Percentiles rank a stretch among this genome's conserved stretches.
phyloP scores from a whole-genome alignment of 64 coral and sea anemone genomes.

The Stylophora pistillata region DNA sequence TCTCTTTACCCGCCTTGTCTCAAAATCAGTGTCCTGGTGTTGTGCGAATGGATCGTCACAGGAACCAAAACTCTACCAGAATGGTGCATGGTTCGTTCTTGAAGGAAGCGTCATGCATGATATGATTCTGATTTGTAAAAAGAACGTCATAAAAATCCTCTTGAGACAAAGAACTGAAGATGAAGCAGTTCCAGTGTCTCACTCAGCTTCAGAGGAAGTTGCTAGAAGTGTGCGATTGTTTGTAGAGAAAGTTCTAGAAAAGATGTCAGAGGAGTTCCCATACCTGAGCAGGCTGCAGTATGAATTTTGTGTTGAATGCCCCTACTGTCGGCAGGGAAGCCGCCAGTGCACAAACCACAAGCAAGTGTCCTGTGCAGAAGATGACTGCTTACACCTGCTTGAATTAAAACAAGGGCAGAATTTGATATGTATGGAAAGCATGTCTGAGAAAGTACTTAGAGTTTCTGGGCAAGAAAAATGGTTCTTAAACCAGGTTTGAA shows the following conservation, averaged over 20 bases:
- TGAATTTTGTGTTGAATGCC: neutral
- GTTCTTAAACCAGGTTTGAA: no score
- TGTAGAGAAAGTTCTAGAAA: neutral
- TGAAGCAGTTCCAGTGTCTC: neutral
- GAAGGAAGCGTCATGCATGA: neutral
- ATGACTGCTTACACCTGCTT: no score
- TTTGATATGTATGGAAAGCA: no score
- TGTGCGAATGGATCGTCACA: neutral
- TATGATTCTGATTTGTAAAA: neutral
- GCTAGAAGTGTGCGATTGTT: neutral
- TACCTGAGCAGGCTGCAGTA: neutral
- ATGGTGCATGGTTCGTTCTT: neutral
- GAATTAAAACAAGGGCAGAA: no score
- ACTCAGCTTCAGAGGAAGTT: neutral
- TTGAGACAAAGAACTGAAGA: neutral
- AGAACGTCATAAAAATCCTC: neutral
- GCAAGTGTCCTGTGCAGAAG: no score
- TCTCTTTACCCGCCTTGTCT: slow-evolving; percentile 1
- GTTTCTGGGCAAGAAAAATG: no score
- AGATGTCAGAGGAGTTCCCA: neutral
- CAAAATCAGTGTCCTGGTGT: slow-evolving; percentile 14
- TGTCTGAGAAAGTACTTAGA: no score
- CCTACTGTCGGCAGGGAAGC: neutral
- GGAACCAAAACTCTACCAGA: neutral
- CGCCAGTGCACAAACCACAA: no score